Evolutionary conservation across 2,113 vertebrate genomes (phyloP), one percentile per base, ranked within the genome.

Genomic region (Lates calcarifer): DNA sequence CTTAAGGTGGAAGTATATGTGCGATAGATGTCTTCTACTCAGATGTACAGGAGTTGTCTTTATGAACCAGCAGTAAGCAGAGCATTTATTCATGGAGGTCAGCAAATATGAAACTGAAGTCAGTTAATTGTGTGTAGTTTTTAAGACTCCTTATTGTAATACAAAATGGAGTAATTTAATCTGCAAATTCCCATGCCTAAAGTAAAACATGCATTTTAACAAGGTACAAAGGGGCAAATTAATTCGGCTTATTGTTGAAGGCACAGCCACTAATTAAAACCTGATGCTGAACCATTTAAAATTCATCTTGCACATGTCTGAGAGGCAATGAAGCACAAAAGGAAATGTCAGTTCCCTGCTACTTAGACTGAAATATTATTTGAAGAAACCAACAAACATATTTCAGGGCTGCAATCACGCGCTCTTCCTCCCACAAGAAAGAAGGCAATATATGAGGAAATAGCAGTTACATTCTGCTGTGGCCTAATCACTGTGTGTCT

Each of bases 1-100:
- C 17, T 71, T 55, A 5, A 83, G 53, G 56, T 80, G 49, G 29
- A 76, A 79, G 60, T 79, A 66, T 45, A 79, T 68, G 24, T 69
- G 39, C 33, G 15, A 49, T 56, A 29, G 39, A 28, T 37, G 26
- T 55, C 14, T 18, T 72, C 15, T 49, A 1, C 55, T 45, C 11
- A 56, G 62, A 57, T 0, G 5, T 39, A 62, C 43, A 66, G 17
- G 1, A 29, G 20, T 58, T 57, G 28, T 66, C 26, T 58, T 41
- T 35, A 53, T 26, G 26, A 81, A 58, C 26, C 14, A 6, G 31
- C 20, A 57, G 22, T 39, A 4, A 62, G 14, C 37, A 51, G 4
- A 76, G 13, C 20, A 49, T 15, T 28, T 73, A 6, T 58, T 8
- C 43, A 56, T 53, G 17, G 6, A 68, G 24, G 2, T 60, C 8